A percentile compares a stretch with the other conserved stretches of the same genome.
Evolutionary conservation across 2,113 vertebrate species (phyloP).

Genomic region (Brachirus orientalis): DNA sequence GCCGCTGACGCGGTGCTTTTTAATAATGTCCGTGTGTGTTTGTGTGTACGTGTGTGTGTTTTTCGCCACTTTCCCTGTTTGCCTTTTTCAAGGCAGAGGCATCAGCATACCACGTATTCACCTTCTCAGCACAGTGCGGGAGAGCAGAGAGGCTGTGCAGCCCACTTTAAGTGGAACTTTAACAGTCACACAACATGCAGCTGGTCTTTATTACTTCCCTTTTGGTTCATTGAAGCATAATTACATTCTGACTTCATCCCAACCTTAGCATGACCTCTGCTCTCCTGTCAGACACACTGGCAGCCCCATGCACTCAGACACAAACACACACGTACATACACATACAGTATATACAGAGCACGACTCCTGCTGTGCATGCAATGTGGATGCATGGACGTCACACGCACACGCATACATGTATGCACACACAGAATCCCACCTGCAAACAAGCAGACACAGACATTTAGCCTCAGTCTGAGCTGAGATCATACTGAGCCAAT

Average conservation of each 20-base stretch:
- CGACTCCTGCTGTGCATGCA: not conserved
- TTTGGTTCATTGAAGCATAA: slow-evolving; percentile 87
- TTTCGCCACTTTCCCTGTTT: slow-evolving; percentile 58
- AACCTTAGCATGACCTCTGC: slow-evolving; percentile 85
- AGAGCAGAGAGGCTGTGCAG: slow-evolving; percentile 66
- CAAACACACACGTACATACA: slow-evolving; percentile 13
- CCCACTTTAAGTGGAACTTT: slow-evolving; percentile 79
- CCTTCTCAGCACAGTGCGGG: slow-evolving; percentile 48
- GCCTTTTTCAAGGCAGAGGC: slow-evolving; percentile 52
- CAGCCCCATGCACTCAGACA: slow-evolving; percentile 49
- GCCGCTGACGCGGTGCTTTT: slow-evolving; percentile 65
- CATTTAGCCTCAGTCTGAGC: slow-evolving; percentile 71
- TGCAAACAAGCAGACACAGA: slow-evolving; percentile 71
- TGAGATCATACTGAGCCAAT: slow-evolving; percentile 76
- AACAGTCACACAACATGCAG: slow-evolving; percentile 81
- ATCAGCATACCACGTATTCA: slow-evolving; percentile 58
- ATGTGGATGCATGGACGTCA: slow-evolving; percentile 26
- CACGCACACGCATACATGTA: not conserved
- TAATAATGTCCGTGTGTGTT: slow-evolving; percentile 40
- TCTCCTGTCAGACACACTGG: slow-evolving; percentile 77
- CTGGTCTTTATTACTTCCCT: slow-evolving; percentile 86
- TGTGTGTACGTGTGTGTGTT: slow-evolving; percentile 41
- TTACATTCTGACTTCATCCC: slow-evolving; percentile 88
- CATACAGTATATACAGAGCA: not conserved
- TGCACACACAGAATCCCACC: slow-evolving; percentile 54